Base-by-base conservation (phyloP, 2,113 vertebrate species). In the Mus pahari region DNA sequence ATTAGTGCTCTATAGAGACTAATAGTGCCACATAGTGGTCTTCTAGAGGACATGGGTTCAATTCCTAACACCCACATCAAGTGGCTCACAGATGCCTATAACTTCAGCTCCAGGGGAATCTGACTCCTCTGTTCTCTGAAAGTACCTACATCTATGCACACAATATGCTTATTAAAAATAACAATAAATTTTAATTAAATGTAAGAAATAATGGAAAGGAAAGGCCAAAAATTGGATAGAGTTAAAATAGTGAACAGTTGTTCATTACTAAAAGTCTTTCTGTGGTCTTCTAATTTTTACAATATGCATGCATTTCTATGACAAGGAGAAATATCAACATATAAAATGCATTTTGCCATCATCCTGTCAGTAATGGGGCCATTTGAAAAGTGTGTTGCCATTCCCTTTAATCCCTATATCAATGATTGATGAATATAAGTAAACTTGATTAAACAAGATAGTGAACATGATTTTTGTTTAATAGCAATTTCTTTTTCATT, bases 381-480 rank as follows among this genome's bases (percentile, higher is more conserved):
- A 77, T 45, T 92, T 92, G 68, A 95, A 96, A 94, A 78, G 19
- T 86, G 17, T 39, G 5, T 26, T 75, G 9, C 73, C 62, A 58
- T 83, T 92, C 11, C 39, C 10, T 74, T 93, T 82, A 90, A 74
- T 45, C 16, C 66, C 48, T 79, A 17, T 53, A 60, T 26, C 26
- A 87, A 74, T 50, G 83, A 19, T 60, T 93, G 33, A 45, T 83
- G 28, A 90, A 20, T 81, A 68, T 45, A 95, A 97, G 92, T 79
- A 82, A 95, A 90, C 81, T 73, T 58, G 79, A 48, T 55, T 86
- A 93, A 91, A 60, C 87, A 70, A 82, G 9, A 77, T 55, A 33
- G 7, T 90, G 94, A 97, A 95, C 2, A 95, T 91, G 94, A 90
- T 5, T 36, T 91, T 97, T 53, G 5, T 86, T 92, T 83, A 48